Evolutionary conservation across 2,888 invertebrate genomes (phyloP), one percentile per base, ranked within the genome.

Genomic region (Drosophila barbarae): DNA sequence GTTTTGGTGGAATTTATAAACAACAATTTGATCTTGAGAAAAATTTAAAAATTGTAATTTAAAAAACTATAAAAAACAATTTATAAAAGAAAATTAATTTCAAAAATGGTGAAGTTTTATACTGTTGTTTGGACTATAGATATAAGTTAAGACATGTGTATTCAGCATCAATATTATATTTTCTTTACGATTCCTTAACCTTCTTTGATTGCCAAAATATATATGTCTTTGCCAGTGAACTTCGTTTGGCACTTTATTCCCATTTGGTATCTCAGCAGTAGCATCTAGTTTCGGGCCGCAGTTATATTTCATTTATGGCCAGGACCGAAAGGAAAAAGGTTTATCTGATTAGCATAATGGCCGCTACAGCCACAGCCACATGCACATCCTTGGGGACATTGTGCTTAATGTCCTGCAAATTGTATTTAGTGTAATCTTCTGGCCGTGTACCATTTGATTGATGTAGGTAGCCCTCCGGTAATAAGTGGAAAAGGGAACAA

Each of bases 301-400:
- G 59, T 57, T 58, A 52, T 53, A 69, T 49, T 59, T 49, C 44
- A 42, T 67, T 55, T 67, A 42, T 49, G 47, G 41, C 41, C 34
- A 30, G 36, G 38, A 55, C 30, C 46, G 21, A 47, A 39, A 42
- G 26, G 36, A 66, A 64, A 68, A 68, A 51, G 71, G 70, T 50
- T 71, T 71, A 65, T 54, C 71, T 65, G 70, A 70, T 71, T 65
- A 70, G 64, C 71, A 71, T 71, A 69, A 69, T 65, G 71, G 44
- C 52, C 18, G 23, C 30, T 18, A 32, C 35, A 35, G 35, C 38
- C 60, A 51, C 15, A 44, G 12, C 18, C 12, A 28, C 44, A 46
- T 46, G 35, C 35, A 55, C n/a, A 52, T 55, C 53, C 53, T 49
- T 59, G 41, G 69, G 69, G 52, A 52, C 49, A 66, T 32, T 41